phyloP scores from a whole-genome alignment of 2,797 vertebrate species.

The Sphenopsis melanotis region DNA sequence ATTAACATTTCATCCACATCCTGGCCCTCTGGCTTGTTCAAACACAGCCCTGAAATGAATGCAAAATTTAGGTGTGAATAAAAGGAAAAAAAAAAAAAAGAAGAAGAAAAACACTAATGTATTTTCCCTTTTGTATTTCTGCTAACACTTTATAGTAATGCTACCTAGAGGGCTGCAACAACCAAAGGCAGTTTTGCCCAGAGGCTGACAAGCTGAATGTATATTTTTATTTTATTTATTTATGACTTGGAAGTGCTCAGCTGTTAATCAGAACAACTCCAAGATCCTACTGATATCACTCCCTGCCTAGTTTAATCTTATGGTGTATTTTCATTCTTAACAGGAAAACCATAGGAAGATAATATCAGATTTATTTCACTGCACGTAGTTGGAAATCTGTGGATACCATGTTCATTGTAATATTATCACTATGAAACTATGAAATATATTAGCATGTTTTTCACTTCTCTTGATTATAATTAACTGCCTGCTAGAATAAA shows the following conservation, averaged over 20 bases:
- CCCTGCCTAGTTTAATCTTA: not conserved
- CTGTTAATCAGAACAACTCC: not conserved
- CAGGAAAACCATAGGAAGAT: conserved; percentile 7
- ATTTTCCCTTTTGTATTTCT: not conserved
- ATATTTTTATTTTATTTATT: conserved; percentile 12
- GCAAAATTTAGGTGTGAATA: not conserved
- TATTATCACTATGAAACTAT: not conserved
- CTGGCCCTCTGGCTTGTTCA: not conserved
- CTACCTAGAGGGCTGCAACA: not conserved
- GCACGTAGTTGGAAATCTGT: not conserved
- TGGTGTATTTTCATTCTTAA: conserved; percentile 21
- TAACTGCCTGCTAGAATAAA: not conserved
- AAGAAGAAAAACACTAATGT: not conserved
- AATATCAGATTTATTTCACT: not conserved
- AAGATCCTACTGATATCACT: not conserved
- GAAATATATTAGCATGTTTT: not conserved
- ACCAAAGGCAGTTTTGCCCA: conserved; percentile 12
- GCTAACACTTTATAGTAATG: not conserved
- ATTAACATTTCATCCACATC: not conserved
- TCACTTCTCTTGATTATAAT: not conserved
- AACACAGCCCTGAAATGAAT: not conserved
- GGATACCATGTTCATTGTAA: not conserved
- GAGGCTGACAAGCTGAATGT: not conserved
- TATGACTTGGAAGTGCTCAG: not conserved
- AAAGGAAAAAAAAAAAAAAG: not conserved